Percentiles rank a stretch among this genome's conserved stretches.
Conservation (phyloP, 2,113 vertebrate species). For the Narcine bancroftii region DNA sequence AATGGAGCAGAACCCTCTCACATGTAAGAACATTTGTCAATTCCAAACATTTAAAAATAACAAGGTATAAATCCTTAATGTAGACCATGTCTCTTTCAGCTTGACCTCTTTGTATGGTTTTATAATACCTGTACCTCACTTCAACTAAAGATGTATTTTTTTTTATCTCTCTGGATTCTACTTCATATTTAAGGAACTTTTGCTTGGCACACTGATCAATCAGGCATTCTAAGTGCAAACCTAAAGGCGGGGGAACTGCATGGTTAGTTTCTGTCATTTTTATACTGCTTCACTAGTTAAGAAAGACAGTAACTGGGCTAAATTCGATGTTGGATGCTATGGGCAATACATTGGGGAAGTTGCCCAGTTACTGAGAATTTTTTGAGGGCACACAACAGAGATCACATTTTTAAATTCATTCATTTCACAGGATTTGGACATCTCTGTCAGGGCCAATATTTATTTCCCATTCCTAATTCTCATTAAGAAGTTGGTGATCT, state of each 20-base stretch:
- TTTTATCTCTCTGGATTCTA: not conserved
- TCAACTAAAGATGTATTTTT: not conserved
- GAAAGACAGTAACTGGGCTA: not conserved
- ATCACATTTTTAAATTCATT: no score
- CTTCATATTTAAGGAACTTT: not conserved
- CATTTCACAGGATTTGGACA: no score
- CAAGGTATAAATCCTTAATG: conserved; percentile 34
- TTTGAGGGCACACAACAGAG: not conserved
- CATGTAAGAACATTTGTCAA: conserved; percentile 18
- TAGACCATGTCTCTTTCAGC: conserved; percentile 15
- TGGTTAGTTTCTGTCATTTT: not conserved
- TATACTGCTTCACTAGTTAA: not conserved
- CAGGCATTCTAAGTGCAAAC: not conserved
- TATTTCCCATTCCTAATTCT: not conserved
- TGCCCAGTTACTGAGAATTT: not conserved
- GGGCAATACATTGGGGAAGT: not conserved
- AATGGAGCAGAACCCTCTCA: conserved; percentile 15
- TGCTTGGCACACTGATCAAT: not conserved
- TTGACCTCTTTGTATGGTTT: not conserved
- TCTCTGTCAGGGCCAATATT: no score
- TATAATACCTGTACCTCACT: not conserved
- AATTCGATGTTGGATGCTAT: not conserved
- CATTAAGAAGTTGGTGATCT: not conserved
- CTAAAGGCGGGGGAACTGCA: not conserved
- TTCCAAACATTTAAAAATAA: conserved; percentile 33